phyloP scores from a whole-genome alignment of 2,888 invertebrate species.

The Abrostola triplasia region DNA sequence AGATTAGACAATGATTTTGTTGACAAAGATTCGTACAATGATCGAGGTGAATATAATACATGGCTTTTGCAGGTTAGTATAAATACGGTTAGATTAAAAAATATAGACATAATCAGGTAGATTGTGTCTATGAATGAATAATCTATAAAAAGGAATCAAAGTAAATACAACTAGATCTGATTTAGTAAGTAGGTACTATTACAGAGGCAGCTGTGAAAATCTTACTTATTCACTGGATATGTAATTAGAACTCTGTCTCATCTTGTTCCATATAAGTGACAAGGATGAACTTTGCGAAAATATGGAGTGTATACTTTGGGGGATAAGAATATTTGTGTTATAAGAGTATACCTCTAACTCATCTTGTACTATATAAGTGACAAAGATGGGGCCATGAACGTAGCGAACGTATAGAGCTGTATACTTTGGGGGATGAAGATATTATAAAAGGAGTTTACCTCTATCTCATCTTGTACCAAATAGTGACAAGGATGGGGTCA shows the following conservation, averaged over 20 bases:
- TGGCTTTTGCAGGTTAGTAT: conserved; percentile 4
- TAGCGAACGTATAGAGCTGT: conserved; percentile 17
- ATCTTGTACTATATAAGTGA: conserved; percentile 20
- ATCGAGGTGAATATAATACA: not conserved
- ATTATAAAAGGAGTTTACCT: too few species aligned
- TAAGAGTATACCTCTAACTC: conserved; percentile 5
- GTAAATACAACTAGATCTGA: conserved; percentile 27
- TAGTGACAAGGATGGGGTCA: too few species aligned
- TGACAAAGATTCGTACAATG: conserved; percentile 5
- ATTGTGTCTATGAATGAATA: not conserved
- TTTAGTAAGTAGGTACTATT: conserved; percentile 18
- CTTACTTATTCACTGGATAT: too few species aligned
- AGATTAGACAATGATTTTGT: not conserved
- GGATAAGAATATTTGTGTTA: too few species aligned
- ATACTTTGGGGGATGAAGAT: conserved; percentile 44
- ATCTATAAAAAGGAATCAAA: not conserved
- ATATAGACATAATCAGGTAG: not conserved
- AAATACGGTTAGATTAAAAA: not conserved
- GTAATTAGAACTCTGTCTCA: too few species aligned
- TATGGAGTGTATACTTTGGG: too few species aligned
- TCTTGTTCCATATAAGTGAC: too few species aligned
- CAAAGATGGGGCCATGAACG: conserved; percentile 15
- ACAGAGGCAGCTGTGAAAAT: not conserved
- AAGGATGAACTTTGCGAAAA: too few species aligned
- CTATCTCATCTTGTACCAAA: too few species aligned